Conservation (phyloP, 2,888 invertebrate genomes). For the Mycalesis mineus region DNA sequence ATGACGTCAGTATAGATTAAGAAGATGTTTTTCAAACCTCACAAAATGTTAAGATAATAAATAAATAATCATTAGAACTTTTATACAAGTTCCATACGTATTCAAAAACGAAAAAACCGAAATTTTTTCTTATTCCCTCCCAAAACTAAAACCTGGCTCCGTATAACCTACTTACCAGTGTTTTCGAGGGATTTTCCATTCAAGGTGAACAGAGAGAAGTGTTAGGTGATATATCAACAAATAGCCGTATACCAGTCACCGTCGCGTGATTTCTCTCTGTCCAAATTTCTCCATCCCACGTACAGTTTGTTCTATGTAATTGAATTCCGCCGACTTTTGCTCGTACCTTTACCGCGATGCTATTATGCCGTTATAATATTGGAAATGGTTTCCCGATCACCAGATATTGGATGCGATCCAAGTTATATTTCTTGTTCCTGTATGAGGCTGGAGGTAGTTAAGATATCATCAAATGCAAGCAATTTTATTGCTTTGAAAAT, state of each 20-base stretch:
- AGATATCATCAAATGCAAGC: neutral
- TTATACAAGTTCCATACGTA: too few species aligned
- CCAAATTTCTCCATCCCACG: neutral
- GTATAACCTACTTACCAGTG: too few species aligned
- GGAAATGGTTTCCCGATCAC: constrained; percentile 8
- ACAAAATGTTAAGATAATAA: too few species aligned
- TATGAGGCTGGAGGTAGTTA: neutral
- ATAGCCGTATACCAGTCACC: neutral
- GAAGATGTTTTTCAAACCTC: too few species aligned
- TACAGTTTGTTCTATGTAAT: neutral
- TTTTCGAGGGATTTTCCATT: too few species aligned
- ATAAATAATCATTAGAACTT: too few species aligned
- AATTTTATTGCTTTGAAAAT: neutral
- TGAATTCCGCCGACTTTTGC: neutral
- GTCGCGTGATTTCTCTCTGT: neutral
- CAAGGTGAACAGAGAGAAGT: neutral
- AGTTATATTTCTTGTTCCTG: constrained; percentile 3
- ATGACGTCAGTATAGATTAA: too few species aligned
- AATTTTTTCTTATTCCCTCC: too few species aligned
- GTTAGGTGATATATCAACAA: neutral
- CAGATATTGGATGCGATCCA: constrained; percentile 7
- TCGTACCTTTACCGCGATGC: constrained; percentile 2
- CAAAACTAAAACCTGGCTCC: too few species aligned
- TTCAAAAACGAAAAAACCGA: too few species aligned
- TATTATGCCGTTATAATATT: constrained; percentile 4